These are phyloP conservation scores for Xenus cinereus DNA, from an alignment of 2,113 vertebrate genomes.

Conservation along the genomic window DNA sequence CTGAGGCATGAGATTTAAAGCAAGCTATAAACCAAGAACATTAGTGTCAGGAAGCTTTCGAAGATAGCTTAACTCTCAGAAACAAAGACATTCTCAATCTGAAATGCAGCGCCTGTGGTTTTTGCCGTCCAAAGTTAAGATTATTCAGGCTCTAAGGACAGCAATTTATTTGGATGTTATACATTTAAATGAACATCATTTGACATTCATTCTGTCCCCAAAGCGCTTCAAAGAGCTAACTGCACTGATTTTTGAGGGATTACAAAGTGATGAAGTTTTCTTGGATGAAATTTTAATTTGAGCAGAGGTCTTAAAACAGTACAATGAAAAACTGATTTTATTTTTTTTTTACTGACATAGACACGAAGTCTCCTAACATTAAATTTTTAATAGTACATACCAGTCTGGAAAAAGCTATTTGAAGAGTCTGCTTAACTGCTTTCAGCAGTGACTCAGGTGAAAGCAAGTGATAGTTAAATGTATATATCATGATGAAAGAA, in stretches of 20 bases:
- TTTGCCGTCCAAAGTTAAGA: constrained; percentile 13
- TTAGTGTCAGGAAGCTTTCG: neutral
- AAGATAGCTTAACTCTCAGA: neutral
- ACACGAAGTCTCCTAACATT: neutral
- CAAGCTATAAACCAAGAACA: neutral
- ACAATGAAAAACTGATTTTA: neutral
- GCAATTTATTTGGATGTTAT: constrained; percentile 16
- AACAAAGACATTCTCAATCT: neutral
- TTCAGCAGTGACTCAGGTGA: neutral
- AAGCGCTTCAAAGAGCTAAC: neutral
- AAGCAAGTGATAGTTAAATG: neutral
- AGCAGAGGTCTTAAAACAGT: neutral
- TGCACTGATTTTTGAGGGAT: constrained; percentile 6
- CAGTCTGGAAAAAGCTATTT: neutral
- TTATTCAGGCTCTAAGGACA: neutral
- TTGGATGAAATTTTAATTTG: constrained; percentile 46
- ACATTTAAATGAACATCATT: constrained; percentile 25
- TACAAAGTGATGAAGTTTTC: constrained; percentile 7
- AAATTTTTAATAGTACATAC: neutral
- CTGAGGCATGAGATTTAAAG: constrained; percentile 8
- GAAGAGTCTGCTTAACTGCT: neutral
- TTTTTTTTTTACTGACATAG: neutral
- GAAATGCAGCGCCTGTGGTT: neutral
- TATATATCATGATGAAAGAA: neutral
- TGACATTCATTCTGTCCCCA: neutral